Percentiles rank a stretch among this genome's conserved stretches.
Evolutionary conservation across 2,888 invertebrate genomes (phyloP).

Genomic region (Campaea margaritaria): DNA sequence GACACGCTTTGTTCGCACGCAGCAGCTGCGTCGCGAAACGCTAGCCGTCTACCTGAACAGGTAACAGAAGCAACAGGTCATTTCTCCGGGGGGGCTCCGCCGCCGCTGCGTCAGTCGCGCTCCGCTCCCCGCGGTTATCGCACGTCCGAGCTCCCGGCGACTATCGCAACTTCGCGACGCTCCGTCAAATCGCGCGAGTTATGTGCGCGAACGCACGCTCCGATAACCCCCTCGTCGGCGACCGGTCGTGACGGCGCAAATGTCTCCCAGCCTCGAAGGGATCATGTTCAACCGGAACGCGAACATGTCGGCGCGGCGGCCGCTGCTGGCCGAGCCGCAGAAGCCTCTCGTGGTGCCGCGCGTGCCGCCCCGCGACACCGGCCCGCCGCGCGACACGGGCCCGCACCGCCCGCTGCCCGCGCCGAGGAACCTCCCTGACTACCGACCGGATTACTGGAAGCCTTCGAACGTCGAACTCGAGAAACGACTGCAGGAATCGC

Average conservation of each 20-base stretch:
- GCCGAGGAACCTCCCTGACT: slow-evolving; percentile 62
- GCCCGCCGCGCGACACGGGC: slow-evolving; percentile 75
- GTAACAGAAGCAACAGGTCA: slow-evolving; percentile 84
- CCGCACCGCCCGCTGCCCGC: slow-evolving; percentile 70
- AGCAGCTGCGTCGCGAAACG: slow-evolving; percentile 79
- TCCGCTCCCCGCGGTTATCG: slow-evolving; percentile 49
- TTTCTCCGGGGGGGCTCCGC: slow-evolving; percentile 71
- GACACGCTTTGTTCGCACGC: slow-evolving; percentile 71
- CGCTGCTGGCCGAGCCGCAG: slow-evolving; percentile 80
- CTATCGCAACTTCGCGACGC: slow-evolving; percentile 22
- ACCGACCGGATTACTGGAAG: slow-evolving; percentile 78
- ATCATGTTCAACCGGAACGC: slow-evolving; percentile 83
- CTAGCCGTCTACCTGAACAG: slow-evolving; percentile 77
- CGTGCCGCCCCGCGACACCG: slow-evolving; percentile 76
- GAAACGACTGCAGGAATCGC: slow-evolving; percentile 72
- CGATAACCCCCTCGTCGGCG: slow-evolving; percentile 59
- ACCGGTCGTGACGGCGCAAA: slow-evolving; percentile 76
- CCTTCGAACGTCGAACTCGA: slow-evolving; percentile 82
- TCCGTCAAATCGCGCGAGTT: slow-evolving; percentile 64
- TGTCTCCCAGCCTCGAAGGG: slow-evolving; percentile 82
- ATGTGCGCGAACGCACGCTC: slow-evolving; percentile 78
- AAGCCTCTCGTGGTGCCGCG: slow-evolving; percentile 76
- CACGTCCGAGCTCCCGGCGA: slow-evolving; percentile 52
- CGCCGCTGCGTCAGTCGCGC: slow-evolving; percentile 66
- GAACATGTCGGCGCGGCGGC: slow-evolving; percentile 80